phyloP scores from a whole-genome alignment of 1,140 invertebrate species.

The Panagrolaimus sp. region DNA sequence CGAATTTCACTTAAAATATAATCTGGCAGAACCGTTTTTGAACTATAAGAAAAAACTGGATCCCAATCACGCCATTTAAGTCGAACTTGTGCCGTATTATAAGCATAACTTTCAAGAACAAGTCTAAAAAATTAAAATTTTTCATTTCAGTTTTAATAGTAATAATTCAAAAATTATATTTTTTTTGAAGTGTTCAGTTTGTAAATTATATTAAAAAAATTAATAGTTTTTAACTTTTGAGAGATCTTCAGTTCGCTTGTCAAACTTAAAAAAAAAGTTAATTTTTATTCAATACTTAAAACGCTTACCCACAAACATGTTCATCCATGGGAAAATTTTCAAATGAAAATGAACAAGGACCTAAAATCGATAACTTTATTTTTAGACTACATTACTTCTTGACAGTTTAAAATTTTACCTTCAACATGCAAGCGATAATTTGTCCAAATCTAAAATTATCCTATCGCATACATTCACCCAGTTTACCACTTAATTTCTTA shows the following conservation, averaged over 20 bases:
- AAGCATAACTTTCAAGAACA: slow-evolving; percentile 23
- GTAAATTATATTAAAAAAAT: too few species aligned
- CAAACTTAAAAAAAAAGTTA: slow-evolving; percentile 6
- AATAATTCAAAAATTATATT: too few species aligned
- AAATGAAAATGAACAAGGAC: neutral
- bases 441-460: slow-evolving; percentile 24
- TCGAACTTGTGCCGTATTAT: slow-evolving; percentile 27
- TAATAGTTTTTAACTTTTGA: too few species aligned
- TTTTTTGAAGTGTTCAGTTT: too few species aligned
- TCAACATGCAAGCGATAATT: slow-evolving; percentile 45
- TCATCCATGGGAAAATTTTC: slow-evolving; percentile 23
- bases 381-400: too few species aligned
- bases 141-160: too few species aligned
- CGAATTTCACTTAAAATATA: slow-evolving; percentile 15
- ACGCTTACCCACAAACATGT: slow-evolving; percentile 20
- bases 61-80: slow-evolving; percentile 21
- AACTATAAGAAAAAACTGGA: slow-evolving; percentile 15
- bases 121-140: slow-evolving; percentile 9
- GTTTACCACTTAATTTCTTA: too few species aligned
- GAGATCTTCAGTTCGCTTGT: too few species aligned
- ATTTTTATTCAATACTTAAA: neutral
- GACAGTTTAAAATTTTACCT: slow-evolving; percentile 22
- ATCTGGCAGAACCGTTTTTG: slow-evolving; percentile 21
- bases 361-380: too few species aligned
- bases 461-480: too few species aligned